These are phyloP conservation scores for Macrosiphum euphorbiae DNA, from an alignment of 2,888 invertebrate genomes.

Conservation along the genomic window DNA sequence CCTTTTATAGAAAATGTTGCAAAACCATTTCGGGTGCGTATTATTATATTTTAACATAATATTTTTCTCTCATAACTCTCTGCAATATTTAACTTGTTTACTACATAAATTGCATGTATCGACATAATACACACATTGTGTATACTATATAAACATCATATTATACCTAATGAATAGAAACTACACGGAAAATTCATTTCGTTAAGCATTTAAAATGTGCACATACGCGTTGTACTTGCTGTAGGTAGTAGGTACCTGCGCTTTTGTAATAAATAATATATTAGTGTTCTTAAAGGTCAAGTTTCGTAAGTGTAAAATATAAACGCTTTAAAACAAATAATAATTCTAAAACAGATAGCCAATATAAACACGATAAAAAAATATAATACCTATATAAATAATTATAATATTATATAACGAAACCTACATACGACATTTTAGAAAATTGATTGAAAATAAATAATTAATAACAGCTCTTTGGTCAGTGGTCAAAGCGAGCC, in stretches of 20 bases:
- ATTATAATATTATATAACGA: not conserved
- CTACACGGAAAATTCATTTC: not conserved
- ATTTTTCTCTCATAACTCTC: not conserved
- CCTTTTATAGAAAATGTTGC: not conserved
- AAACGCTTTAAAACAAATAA: not conserved
- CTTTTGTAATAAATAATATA: not conserved
- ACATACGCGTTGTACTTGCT: not conserved
- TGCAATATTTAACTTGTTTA: not conserved
- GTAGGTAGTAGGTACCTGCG: not conserved
- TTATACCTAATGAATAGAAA: not conserved
- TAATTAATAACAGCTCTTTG: not conserved
- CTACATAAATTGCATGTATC: not conserved
- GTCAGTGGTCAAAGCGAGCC: not conserved
- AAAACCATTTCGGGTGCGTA: not conserved
- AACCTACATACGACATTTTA: not conserved
- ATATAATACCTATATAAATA: not conserved
- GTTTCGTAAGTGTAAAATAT: not conserved
- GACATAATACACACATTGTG: not conserved
- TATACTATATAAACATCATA: not conserved
- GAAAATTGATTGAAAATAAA: not conserved
- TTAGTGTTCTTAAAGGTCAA: not conserved
- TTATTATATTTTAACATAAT: constrained; percentile 2
- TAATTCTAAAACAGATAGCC: not conserved
- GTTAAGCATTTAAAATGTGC: no score
- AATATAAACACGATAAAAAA: not conserved